phyloP scores from a whole-genome alignment of 2,797 vertebrate species.

The Acipenser oxyrinchus region DNA sequence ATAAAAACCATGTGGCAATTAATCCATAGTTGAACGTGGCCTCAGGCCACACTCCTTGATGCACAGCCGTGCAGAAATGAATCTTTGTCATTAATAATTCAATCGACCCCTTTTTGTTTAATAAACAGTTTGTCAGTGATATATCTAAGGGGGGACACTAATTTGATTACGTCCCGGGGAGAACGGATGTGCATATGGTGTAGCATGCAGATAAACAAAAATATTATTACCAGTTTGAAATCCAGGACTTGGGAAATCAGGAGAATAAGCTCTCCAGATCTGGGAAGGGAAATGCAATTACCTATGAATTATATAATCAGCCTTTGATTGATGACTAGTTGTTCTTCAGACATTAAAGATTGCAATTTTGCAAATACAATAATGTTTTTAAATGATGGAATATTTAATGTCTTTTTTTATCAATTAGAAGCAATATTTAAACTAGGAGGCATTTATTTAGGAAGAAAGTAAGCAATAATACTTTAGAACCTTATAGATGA shows the following conservation, averaged over 20 bases:
- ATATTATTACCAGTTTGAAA: constrained; percentile 43
- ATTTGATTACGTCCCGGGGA: constrained; percentile 43
- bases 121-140: constrained; percentile 89
- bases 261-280: constrained; percentile 1
- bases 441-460: not conserved
- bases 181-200: constrained; percentile 43
- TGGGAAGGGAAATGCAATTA: constrained; percentile 27
- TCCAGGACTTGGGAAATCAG: constrained; percentile 17
- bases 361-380: constrained; percentile 27
- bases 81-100: constrained; percentile 72
- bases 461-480: not conserved
- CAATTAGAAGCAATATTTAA: not conserved
- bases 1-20: constrained; percentile 39
- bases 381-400: constrained; percentile 24
- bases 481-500: not conserved
- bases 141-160: constrained; percentile 61
- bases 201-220: constrained; percentile 42
- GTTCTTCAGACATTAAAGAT: constrained; percentile 20
- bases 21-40: constrained; percentile 40
- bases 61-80: constrained; percentile 75
- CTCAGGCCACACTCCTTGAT: constrained; percentile 60
- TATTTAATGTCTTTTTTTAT: constrained; percentile 30
- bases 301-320: constrained; percentile 43
- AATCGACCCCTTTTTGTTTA: constrained; percentile 77
- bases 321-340: constrained; percentile 33